Percentiles rank a stretch among this genome's conserved stretches.
Conservation (phyloP, 2,113 vertebrate species). For the Rhinogobius similis region DNA sequence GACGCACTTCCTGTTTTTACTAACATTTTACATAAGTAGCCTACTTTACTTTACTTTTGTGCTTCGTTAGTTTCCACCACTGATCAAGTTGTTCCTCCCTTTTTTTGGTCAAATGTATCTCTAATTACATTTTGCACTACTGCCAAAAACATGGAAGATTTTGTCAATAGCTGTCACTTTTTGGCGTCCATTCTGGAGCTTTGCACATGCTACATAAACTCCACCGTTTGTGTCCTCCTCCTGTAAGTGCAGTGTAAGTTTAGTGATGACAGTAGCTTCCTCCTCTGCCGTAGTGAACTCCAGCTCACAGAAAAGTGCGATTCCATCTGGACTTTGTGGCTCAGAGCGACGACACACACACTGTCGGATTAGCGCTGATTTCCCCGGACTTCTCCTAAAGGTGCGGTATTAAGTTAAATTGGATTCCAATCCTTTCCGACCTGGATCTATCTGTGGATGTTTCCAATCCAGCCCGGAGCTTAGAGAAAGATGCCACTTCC, state of each 20-base stretch:
- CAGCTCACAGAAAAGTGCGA: slow-evolving; percentile 40
- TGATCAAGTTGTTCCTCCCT: no score
- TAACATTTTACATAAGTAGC: no score
- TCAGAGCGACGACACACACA: slow-evolving; percentile 36
- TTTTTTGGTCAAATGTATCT: no score
- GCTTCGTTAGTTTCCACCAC: no score
- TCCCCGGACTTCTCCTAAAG: slow-evolving; percentile 60
- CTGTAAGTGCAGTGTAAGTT: not conserved
- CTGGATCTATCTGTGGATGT: slow-evolving; percentile 28
- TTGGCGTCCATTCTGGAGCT: no score
- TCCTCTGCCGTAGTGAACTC: slow-evolving; percentile 5
- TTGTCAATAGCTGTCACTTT: no score
- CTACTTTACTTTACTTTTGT: no score
- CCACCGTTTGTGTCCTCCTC: not conserved
- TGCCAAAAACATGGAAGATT: no score
- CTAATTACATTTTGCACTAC: no score
- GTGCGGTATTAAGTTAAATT: slow-evolving; percentile 56
- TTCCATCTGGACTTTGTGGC: slow-evolving; percentile 53
- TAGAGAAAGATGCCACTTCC: slow-evolving; percentile 9
- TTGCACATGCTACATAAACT: no score
- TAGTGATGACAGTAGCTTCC: not conserved
- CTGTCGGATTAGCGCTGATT: slow-evolving; percentile 63
- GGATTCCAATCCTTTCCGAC: slow-evolving; percentile 55
- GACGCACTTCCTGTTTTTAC: no score
- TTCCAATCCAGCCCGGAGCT: slow-evolving; percentile 31